Evolutionary conservation across 2,888 invertebrate genomes (phyloP), one percentile per base, ranked within the genome.

Genomic region (Hypena proboscidalis): DNA sequence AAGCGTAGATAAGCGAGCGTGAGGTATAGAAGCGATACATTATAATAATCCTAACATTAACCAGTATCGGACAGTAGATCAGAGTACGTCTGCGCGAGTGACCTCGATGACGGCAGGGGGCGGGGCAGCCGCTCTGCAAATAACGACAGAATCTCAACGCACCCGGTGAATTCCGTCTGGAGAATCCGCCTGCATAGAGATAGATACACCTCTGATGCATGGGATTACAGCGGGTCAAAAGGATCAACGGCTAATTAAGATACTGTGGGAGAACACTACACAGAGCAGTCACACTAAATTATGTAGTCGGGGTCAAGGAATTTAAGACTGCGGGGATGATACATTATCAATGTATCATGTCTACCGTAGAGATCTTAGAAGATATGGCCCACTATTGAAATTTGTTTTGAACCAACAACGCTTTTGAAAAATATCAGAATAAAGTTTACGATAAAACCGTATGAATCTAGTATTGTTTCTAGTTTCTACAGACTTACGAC

Each of bases 51-150:
- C 58, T 56, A 65, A 68, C 52, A 55, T 52, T 35, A 64, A 63
- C 60, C 62, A 66, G 55, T 68, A 64, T 74, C 67, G 59, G 68
- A 62, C 67, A 65, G 69, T 67, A 61, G 65, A 70, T 66, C 67
- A 63, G 38, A 63, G 66, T 70, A 74, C 69, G 72, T 74, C 74
- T 73, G 74, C 78, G 80, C 81, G 71, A 63, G 62, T 80, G 80
- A 77, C 82, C 80, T 79, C 77, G 74, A 74, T 78, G 73, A 70
- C 68, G 61, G 61, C 62, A 69, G 76, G 76, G 75, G 74, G 80
- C 70, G 80, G 74, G 73, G 72, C 71, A 50, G 46, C 55, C 35
- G 53, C 57, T 70, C 72, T 70, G 70, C 76, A 71, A 72, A 75
- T 72, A 77, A 68, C 62, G 63, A 67, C 63, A 51, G 53, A 61